These are phyloP conservation scores for Lacanobia oleracea DNA, from an alignment of 2,888 invertebrate genomes.

Conservation along the genomic window DNA sequence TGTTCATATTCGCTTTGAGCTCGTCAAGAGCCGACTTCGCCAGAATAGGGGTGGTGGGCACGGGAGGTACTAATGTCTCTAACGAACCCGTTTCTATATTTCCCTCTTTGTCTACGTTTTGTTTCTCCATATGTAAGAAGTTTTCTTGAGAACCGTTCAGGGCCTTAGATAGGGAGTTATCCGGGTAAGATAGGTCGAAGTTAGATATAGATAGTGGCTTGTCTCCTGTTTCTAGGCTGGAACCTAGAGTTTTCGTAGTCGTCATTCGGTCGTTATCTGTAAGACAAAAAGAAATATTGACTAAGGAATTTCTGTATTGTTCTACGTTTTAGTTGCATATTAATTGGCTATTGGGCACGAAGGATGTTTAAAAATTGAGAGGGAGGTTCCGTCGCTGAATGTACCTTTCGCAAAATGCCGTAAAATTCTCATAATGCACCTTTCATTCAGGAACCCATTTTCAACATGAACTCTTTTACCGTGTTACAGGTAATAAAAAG, in stretches of 20 bases:
- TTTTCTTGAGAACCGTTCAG: constrained; percentile 82
- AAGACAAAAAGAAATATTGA: constrained; percentile 34
- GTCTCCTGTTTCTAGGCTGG: constrained; percentile 77
- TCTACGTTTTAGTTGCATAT: background rate
- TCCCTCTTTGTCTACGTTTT: constrained; percentile 70
- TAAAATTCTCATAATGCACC: too few relatives aligned
- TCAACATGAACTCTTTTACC: too few relatives aligned
- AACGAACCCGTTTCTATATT: constrained; percentile 54
- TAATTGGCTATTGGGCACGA: too few relatives aligned
- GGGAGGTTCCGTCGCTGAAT: too few relatives aligned
- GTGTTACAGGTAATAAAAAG: too few relatives aligned
- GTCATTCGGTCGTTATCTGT: constrained; percentile 75
- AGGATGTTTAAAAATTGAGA: too few relatives aligned
- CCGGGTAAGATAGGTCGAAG: constrained; percentile 78
- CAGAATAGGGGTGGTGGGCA: constrained; percentile 60
- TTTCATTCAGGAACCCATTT: too few relatives aligned
- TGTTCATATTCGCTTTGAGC: constrained; percentile 87
- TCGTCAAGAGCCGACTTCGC: constrained; percentile 75
- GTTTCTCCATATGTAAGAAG: constrained; percentile 79
- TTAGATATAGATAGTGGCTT: constrained; percentile 76
- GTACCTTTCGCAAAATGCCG: too few relatives aligned
- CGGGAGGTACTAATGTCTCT: constrained; percentile 69
- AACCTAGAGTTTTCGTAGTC: constrained; percentile 78
- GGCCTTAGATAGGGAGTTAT: constrained; percentile 57
- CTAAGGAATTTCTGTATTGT: background rate